Percentiles rank a stretch among this genome's conserved stretches.
phyloP scores from a whole-genome alignment of 2,113 vertebrate genomes.

The Lepidothrix coronata region DNA sequence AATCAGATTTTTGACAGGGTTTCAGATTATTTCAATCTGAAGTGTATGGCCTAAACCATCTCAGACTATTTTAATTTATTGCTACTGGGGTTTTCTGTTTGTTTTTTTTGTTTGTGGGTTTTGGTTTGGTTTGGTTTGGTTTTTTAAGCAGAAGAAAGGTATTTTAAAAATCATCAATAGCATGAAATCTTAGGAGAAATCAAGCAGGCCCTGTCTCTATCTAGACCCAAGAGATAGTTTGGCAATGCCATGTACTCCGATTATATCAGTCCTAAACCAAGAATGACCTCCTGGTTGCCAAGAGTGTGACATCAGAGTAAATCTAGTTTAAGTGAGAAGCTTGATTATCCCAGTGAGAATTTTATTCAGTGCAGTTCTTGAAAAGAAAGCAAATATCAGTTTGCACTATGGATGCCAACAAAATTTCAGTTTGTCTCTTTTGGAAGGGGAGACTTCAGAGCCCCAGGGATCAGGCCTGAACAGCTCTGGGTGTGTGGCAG shows the following conservation, averaged over 20 bases:
- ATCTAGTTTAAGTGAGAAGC: background rate
- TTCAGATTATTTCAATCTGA: background rate
- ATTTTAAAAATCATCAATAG: background rate
- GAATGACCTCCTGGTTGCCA: background rate
- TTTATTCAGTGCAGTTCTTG: background rate
- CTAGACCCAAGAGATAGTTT: background rate
- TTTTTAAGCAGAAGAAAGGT: background rate
- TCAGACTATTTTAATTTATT: background rate
- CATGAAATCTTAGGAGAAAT: background rate
- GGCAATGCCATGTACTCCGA: background rate
- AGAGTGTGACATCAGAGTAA: background rate
- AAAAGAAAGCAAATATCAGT: background rate
- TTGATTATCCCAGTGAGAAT: background rate
- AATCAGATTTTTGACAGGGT: background rate
- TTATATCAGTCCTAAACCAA: background rate
- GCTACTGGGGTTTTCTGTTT: background rate
- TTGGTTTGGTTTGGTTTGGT: background rate
- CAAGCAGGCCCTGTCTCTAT: background rate
- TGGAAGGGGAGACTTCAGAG: background rate
- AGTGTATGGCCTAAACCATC: background rate
- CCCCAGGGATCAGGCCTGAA: rapidly evolving
- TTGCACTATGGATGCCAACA: rapidly evolving
- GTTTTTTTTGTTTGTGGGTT: no score
- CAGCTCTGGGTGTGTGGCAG: background rate
- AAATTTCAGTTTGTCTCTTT: background rate